Conservation (phyloP, 2,888 invertebrate genomes). For the Imbricaverruca yamaguchii region DNA sequence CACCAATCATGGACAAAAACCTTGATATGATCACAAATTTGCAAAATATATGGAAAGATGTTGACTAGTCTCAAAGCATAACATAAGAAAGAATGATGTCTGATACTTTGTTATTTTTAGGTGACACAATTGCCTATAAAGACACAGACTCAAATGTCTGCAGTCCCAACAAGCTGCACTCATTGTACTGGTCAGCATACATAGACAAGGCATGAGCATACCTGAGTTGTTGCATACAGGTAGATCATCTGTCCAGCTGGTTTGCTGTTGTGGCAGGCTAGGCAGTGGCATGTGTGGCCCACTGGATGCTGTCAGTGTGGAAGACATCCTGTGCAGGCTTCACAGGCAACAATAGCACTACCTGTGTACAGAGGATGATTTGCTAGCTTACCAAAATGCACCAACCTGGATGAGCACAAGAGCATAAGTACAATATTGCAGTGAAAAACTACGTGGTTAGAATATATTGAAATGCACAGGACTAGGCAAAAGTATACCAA, state of each 20-base stretch:
- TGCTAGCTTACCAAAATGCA: no score
- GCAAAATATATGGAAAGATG: background rate
- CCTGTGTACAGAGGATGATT: background rate
- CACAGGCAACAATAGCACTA: background rate
- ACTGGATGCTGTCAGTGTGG: background rate
- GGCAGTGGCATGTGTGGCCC: background rate
- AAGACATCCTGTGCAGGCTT: background rate
- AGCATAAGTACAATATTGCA: no score
- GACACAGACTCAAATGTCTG: background rate
- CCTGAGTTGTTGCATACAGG: conserved; percentile 75
- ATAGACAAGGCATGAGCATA: conserved; percentile 31
- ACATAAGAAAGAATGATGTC: no score
- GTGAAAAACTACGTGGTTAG: no score
- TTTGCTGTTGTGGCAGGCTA: conserved; percentile 35
- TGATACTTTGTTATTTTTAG: no score
- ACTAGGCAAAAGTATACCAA: no score
- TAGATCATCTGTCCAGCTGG: conserved; percentile 78
- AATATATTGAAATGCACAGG: no score
- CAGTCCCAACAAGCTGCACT: no score
- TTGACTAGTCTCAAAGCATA: background rate
- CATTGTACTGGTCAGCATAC: background rate
- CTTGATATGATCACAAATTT: no score
- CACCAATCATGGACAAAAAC: no score
- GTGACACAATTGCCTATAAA: no score
- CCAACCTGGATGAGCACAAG: no score